Percentiles rank a stretch among this genome's conserved stretches.
Conservation (phyloP, 1,140 invertebrate species). For the Argopecten irradians region DNA sequence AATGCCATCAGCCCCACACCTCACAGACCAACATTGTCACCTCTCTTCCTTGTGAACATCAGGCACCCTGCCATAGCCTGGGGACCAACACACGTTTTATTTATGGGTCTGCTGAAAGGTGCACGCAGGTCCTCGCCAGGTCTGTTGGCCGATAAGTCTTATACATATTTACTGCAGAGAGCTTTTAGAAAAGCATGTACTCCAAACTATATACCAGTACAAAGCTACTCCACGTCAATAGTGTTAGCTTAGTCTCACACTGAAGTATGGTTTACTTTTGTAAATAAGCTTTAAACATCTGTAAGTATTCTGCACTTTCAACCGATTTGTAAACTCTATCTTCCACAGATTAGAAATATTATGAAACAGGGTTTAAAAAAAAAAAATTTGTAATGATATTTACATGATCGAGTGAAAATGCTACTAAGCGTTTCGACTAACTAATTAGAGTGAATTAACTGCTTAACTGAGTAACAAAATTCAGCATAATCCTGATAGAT, state of each 20-base stretch:
- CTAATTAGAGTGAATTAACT: too few relatives aligned
- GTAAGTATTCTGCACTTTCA: background rate
- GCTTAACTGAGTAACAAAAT: too few relatives aligned
- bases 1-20: background rate
- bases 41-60: constrained; percentile 1
- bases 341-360: too few relatives aligned
- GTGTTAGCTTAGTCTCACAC: background rate
- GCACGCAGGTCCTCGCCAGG: background rate
- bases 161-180: background rate
- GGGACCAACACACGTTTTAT: background rate
- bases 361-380: too few relatives aligned
- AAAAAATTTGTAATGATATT: too few relatives aligned
- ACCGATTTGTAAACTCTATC: too few relatives aligned
- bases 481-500: too few relatives aligned
- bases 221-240: background rate
- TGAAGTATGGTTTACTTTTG: background rate
- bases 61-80: background rate
- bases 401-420: too few relatives aligned
- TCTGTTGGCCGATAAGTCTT: background rate
- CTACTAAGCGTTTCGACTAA: too few relatives aligned
- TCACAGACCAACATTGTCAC: background rate
- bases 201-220: background rate
- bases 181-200: background rate
- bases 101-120: background rate
- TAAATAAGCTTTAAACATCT: background rate